phyloP scores from a whole-genome alignment of 1,140 invertebrate species.

The Zaprionus camerounensis region DNA sequence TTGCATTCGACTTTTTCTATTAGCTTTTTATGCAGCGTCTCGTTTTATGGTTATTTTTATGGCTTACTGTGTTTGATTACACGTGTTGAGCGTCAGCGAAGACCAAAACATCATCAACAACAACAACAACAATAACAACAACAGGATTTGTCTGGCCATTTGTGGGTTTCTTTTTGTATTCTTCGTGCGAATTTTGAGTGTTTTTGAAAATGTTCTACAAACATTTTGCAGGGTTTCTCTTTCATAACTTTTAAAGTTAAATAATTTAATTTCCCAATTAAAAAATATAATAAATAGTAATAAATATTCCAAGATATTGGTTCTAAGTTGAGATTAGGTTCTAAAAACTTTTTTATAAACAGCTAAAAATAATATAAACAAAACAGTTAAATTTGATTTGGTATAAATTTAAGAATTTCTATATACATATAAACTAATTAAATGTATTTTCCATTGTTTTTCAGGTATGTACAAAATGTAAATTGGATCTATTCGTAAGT shows the following conservation, averaged over 20 bases:
- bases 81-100: constrained; percentile 58
- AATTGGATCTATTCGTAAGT: neutral
- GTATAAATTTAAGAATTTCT: neutral
- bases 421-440: constrained; percentile 21
- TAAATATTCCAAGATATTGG: too few species aligned
- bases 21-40: constrained; percentile 52
- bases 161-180: constrained; percentile 52
- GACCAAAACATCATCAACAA: constrained; percentile 50
- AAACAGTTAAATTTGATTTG: neutral
- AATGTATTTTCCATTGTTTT: constrained; percentile 29
- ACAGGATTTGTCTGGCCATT: constrained; percentile 52
- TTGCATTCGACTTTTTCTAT: constrained; percentile 24
- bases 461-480: constrained; percentile 53
- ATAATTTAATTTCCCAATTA: neutral
- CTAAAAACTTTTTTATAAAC: too few species aligned
- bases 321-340: too few species aligned
- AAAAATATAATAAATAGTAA: too few species aligned
- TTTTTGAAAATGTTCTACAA: constrained; percentile 15
- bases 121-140: constrained; percentile 43
- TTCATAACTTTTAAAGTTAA: constrained; percentile 12
- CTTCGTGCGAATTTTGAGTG: neutral
- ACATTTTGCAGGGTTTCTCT: constrained; percentile 41
- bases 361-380: neutral
- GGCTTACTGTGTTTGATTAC: constrained; percentile 81
- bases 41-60: constrained; percentile 72